phyloP scores from a whole-genome alignment of 92 coral and sea anemone genomes.

The Pocillopora grandis region DNA sequence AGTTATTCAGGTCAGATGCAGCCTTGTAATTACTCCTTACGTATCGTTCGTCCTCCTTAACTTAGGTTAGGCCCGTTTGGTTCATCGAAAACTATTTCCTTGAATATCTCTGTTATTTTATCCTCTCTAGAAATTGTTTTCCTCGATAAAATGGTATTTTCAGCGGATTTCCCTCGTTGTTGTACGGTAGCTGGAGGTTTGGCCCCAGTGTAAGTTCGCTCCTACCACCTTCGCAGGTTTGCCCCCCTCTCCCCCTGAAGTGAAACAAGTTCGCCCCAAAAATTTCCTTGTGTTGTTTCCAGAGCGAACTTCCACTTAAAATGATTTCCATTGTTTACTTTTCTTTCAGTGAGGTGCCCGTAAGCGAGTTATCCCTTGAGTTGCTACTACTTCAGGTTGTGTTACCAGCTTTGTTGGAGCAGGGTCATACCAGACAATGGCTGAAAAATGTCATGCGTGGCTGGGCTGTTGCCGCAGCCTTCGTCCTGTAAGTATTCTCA shows the following conservation, averaged over 20 bases:
- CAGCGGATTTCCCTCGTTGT: no score
- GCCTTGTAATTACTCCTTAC: background rate
- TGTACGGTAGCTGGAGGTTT: no score
- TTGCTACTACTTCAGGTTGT: constrained; percentile 92
- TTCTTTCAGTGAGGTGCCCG: constrained; percentile 84
- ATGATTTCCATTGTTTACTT: background rate
- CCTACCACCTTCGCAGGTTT: no score
- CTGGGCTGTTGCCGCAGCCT: constrained; percentile 92
- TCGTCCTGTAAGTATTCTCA: constrained; percentile 69
- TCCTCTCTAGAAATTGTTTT: no score
- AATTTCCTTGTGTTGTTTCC: background rate
- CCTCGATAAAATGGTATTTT: no score
- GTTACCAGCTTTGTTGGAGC: constrained; percentile 92
- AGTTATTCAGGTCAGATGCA: constrained; percentile 81
- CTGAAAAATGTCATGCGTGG: constrained; percentile 80
- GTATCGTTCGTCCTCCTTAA: background rate
- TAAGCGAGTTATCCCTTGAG: constrained; percentile 94
- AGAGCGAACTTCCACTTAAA: background rate
- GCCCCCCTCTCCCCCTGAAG: no score
- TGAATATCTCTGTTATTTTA: no score
- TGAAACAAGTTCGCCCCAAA: no score
- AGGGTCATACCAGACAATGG: constrained; percentile 98
- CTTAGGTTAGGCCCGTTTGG: no score
- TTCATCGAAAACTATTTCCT: no score
- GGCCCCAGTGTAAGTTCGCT: no score